Conservation (phyloP, 2,797 vertebrate species). For the Rhabdomys pumilio region DNA sequence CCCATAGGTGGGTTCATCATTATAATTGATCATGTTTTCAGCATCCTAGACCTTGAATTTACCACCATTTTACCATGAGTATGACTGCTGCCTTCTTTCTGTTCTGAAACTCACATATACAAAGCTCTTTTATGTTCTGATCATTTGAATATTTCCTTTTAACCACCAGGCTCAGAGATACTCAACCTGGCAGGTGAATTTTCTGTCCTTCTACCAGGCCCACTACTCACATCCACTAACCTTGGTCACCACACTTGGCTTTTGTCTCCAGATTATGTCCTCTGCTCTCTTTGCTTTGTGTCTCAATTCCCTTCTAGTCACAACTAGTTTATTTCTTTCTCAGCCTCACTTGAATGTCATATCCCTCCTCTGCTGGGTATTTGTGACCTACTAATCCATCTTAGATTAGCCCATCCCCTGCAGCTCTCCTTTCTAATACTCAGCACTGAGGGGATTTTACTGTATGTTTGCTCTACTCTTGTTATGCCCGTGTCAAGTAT, state of each 20-base stretch:
- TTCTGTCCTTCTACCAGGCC: not conserved
- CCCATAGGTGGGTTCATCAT: not conserved
- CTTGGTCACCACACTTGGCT: not conserved
- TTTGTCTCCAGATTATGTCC: not conserved
- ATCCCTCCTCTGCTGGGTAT: not conserved
- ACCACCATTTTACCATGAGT: not conserved
- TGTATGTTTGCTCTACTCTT: conserved; percentile 6
- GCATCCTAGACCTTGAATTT: not conserved
- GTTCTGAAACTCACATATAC: not conserved
- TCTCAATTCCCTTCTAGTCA: not conserved
- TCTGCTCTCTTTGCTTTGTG: not conserved
- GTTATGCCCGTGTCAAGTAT: conserved; percentile 10
- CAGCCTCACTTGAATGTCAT: not conserved
- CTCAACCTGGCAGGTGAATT: not conserved
- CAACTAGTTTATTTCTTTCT: not conserved
- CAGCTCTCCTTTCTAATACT: conserved; percentile 58
- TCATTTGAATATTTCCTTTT: not conserved
- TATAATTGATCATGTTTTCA: not conserved
- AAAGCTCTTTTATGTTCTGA: not conserved
- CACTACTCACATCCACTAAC: no score
- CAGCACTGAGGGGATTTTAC: not conserved
- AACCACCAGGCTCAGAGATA: not conserved
- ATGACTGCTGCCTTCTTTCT: not conserved
- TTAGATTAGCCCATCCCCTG: not conserved
- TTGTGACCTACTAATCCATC: not conserved